Evolutionary conservation across 2,888 invertebrate genomes (phyloP), one percentile per base, ranked within the genome.

Genomic region (Galeopsomyia nigrocyanea): DNA sequence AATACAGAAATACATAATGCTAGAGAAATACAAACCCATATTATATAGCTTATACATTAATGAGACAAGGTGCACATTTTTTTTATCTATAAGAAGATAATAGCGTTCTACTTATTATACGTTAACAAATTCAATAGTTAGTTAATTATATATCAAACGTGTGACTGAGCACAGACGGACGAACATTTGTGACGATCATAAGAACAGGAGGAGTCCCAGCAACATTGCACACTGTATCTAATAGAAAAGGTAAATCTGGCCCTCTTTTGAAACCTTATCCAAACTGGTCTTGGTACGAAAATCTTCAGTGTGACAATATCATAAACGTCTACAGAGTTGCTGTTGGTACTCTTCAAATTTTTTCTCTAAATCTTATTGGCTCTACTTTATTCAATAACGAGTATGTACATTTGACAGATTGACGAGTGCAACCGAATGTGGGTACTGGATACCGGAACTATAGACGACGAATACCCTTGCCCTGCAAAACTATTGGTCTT

Each of bases 401-500:
- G n/a, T n/a, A n/a, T n/a, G n/a, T n/a, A n/a, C n/a, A n/a, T n/a
- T n/a, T 22, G 6, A n/a, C 31, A 72, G 68, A 82, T 93, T 55
- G 72, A 72, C 26, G 58, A 68, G 6, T 72, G 68, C 17, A 72
- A 68, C 50, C 61, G 46, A 21, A 1, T 72, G 39, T 72, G 60
- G 46, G 68, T 72, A 39, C 56, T 68, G 2, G 68, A 72, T 80
- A 87, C 90, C 0, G 93, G 93, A 6, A 88, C 88, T 79, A 89
- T 92, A 50, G 90, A 88, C 0, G 88, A 89, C 0, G 76, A 80
- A 0, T 88, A 89, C 77, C 80, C 88, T 10, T 95, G 95, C 79
- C 89, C 90, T 0, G 91, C 95, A 0, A 92, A 95, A 82, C 83
- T 95, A 13, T 84, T 94, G 0, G 90, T 92, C 0, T 93, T 94